A percentile compares a stretch with the other conserved stretches of the same genome.
Evolutionary conservation across 2,888 invertebrate species (phyloP).

Genomic region (Lasioglossum zephyrum): DNA sequence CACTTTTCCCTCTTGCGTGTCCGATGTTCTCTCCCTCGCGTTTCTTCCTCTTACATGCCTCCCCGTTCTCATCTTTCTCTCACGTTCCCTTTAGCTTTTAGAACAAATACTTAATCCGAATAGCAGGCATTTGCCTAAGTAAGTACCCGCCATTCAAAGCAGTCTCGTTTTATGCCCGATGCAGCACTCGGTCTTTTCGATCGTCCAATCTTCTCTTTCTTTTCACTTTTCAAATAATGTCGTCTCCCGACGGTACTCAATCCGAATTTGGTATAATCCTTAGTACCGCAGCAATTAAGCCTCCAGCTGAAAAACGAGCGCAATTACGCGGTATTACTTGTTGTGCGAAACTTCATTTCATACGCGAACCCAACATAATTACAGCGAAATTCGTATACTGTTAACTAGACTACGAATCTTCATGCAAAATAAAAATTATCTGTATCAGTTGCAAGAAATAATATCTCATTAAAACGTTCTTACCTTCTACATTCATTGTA

Average conservation of each 20-base stretch:
- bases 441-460: neutral
- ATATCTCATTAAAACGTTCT: neutral
- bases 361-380: neutral
- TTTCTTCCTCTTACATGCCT: conserved; percentile 33
- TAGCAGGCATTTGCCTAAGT: conserved; percentile 83
- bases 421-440: neutral
- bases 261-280: conserved; percentile 49
- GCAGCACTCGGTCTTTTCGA: conserved; percentile 60
- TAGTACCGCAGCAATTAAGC: conserved; percentile 28
- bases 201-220: conserved; percentile 51
- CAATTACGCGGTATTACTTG: conserved; percentile 19
- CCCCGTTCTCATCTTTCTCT: conserved; percentile 59
- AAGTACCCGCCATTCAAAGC: conserved; percentile 81
- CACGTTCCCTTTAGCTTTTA: conserved; percentile 79
- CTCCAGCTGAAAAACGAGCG: neutral
- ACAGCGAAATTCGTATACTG: neutral
- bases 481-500: neutral
- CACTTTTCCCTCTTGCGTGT: conserved; percentile 50
- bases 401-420: neutral
- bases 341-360: conserved; percentile 9
- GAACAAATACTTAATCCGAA: conserved; percentile 84
- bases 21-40: conserved; percentile 35
- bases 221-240: conserved; percentile 48
- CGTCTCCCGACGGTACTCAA: conserved; percentile 42
- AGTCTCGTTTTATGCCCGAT: conserved; percentile 76